phyloP scores from a whole-genome alignment of 2,113 vertebrate genomes.

The Isichthys henryi region DNA sequence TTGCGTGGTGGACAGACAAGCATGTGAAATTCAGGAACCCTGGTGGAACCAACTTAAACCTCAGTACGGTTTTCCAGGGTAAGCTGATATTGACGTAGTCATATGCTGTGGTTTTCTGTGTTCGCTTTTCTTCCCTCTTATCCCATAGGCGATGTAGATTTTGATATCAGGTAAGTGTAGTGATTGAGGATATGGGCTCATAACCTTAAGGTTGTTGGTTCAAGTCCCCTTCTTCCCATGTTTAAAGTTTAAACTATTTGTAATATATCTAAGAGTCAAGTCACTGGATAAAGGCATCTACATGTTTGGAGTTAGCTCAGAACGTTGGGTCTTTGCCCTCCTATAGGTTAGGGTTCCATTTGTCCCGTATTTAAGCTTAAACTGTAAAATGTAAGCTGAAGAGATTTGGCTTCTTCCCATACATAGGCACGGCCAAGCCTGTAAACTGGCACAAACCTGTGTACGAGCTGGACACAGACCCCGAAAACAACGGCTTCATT shows the following conservation, averaged over 20 bases:
- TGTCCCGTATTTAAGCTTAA: neutral
- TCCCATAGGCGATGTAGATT: neutral
- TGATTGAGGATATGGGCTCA: neutral
- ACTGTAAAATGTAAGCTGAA: neutral
- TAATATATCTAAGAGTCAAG: neutral
- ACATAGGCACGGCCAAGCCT: conserved; percentile 73
- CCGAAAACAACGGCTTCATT: conserved; percentile 89
- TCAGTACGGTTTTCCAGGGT: conserved; percentile 77
- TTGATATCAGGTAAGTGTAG: neutral
- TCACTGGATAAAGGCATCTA: neutral
- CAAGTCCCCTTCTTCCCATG: neutral
- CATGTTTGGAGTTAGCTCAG: neutral
- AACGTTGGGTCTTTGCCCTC: neutral
- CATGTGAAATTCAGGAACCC: conserved; percentile 97
- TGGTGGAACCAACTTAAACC: conserved; percentile 59
- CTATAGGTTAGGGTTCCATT: neutral
- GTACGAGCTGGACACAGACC: conserved; percentile 68
- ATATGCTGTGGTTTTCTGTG: neutral
- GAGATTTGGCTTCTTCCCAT: neutral
- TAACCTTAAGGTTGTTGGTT: neutral
- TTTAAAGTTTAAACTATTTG: too few relatives aligned
- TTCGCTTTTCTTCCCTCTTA: neutral
- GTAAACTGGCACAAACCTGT: conserved; percentile 84
- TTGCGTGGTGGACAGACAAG: conserved; percentile 99
- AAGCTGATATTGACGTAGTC: conserved; percentile 20